Percentiles rank a stretch among this genome's conserved stretches.
Evolutionary conservation across 1,140 invertebrate species (phyloP).

Genomic region (Melitaea cinxia): DNA sequence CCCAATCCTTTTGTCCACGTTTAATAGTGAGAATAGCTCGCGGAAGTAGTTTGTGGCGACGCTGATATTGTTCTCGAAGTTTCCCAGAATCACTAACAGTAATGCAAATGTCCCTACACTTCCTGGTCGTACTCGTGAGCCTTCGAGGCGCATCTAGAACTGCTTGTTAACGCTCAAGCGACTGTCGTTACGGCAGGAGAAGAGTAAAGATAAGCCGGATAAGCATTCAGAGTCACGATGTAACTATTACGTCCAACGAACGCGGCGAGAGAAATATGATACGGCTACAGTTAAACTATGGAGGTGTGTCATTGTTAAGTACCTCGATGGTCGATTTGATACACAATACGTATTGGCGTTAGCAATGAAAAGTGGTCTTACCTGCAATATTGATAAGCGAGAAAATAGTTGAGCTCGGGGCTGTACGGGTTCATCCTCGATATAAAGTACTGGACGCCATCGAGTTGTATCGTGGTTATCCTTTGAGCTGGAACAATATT

Average conservation of each 20-base stretch:
- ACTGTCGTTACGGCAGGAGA: constrained; percentile 52
- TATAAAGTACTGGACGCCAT: constrained; percentile 93
- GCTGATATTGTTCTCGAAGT: constrained; percentile 62
- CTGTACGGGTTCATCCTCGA: constrained; percentile 94
- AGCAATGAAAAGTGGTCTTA: constrained; percentile 46
- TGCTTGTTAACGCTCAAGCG: constrained; percentile 63
- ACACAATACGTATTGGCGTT: constrained; percentile 18
- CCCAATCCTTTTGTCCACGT: constrained; percentile 39
- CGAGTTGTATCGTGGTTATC: constrained; percentile 92
- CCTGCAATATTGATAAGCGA: constrained; percentile 93
- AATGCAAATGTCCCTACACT: constrained; percentile 70
- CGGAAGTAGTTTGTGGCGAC: constrained; percentile 49
- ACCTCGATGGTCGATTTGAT: constrained; percentile 38
- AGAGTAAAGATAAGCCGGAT: constrained; percentile 62
- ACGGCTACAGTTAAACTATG: constrained; percentile 46
- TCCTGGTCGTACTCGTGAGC: constrained; percentile 57
- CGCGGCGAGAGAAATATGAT: constrained; percentile 54
- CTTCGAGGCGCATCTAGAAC: constrained; percentile 43
- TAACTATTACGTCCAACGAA: constrained; percentile 57
- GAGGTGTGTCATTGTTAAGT: constrained; percentile 42
- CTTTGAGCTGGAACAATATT: constrained; percentile 86
- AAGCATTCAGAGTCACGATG: constrained; percentile 70
- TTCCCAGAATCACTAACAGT: constrained; percentile 68
- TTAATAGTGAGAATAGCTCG: constrained; percentile 47
- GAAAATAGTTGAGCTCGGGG: constrained; percentile 92